These are phyloP conservation scores for Leucoma salicis DNA, from an alignment of 2,888 invertebrate genomes.

Conservation along the genomic window DNA sequence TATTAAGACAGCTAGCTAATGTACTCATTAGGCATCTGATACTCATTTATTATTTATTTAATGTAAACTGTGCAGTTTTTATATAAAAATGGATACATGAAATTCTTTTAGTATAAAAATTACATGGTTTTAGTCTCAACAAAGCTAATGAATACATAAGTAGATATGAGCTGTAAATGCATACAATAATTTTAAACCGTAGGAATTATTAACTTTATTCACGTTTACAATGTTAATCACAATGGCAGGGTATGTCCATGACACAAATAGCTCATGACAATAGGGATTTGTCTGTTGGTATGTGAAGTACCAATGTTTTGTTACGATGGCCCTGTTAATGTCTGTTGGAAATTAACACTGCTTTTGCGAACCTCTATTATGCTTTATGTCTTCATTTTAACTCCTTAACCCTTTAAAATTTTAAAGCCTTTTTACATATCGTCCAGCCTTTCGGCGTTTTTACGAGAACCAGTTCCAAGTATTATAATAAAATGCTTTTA, in stretches of 20 bases:
- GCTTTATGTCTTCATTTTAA: constrained; percentile 66
- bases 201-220: constrained; percentile 47
- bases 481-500: constrained; percentile 32
- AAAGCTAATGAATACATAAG: background rate
- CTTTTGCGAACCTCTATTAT: constrained; percentile 53
- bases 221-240: constrained; percentile 54
- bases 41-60: too few species aligned
- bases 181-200: constrained; percentile 12
- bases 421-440: constrained; percentile 38
- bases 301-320: constrained; percentile 47
- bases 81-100: too few species aligned
- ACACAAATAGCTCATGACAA: constrained; percentile 57
- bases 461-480: constrained; percentile 37
- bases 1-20: too few species aligned
- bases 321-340: constrained; percentile 63
- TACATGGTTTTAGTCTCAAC: background rate
- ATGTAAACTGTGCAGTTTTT: too few species aligned
- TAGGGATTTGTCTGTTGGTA: constrained; percentile 52
- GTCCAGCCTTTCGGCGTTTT: constrained; percentile 31
- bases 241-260: constrained; percentile 47
- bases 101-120: too few species aligned
- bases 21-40: too few species aligned
- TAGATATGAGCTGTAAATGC: background rate
- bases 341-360: constrained; percentile 62
- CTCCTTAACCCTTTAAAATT: constrained; percentile 44